phyloP scores from a whole-genome alignment of 2,113 vertebrate genomes.

The Festucalex cinctus region DNA sequence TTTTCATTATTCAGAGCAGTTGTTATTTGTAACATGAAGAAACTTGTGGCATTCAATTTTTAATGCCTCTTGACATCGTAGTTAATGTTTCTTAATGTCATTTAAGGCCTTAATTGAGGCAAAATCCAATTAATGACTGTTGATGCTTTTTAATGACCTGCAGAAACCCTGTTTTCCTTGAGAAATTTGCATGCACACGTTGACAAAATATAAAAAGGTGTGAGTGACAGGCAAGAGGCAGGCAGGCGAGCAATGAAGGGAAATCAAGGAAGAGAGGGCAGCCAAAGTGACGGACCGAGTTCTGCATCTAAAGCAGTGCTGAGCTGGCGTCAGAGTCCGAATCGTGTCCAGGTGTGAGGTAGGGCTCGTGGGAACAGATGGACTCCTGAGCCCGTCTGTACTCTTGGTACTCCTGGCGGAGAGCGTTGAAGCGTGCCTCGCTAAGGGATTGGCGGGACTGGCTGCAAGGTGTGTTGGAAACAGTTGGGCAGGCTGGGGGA shows the following conservation, averaged over 20 bases:
- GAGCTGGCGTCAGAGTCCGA: slow-evolving; percentile 69
- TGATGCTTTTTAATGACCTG: no score
- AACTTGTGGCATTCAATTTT: no score
- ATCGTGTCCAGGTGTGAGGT: slow-evolving; percentile 45
- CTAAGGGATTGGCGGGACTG: slow-evolving; percentile 64
- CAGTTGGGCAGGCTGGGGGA: slow-evolving; percentile 55
- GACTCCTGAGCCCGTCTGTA: slow-evolving; percentile 65
- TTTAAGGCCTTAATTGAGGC: no score
- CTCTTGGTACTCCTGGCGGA: slow-evolving; percentile 74
- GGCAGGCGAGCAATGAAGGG: slow-evolving; percentile 34
- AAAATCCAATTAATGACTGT: no score
- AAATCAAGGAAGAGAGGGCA: slow-evolving; percentile 29
- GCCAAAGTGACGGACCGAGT: slow-evolving; percentile 55
- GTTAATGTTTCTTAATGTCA: no score
- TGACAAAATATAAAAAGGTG: slow-evolving; percentile 24
- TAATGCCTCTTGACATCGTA: no score
- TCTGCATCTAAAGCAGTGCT: slow-evolving; percentile 67
- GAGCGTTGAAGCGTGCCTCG: slow-evolving; percentile 74
- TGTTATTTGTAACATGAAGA: no score
- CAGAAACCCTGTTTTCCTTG: neutral
- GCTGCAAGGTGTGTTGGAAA: slow-evolving; percentile 51
- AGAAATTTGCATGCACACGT: slow-evolving; percentile 6
- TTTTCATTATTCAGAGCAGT: no score
- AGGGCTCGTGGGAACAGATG: slow-evolving; percentile 47
- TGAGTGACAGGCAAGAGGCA: slow-evolving; percentile 33